Evolutionary conservation across 2,797 vertebrate genomes (phyloP), one percentile per base, ranked within the genome.

Genomic region (Hippopotamyrus pictus): DNA sequence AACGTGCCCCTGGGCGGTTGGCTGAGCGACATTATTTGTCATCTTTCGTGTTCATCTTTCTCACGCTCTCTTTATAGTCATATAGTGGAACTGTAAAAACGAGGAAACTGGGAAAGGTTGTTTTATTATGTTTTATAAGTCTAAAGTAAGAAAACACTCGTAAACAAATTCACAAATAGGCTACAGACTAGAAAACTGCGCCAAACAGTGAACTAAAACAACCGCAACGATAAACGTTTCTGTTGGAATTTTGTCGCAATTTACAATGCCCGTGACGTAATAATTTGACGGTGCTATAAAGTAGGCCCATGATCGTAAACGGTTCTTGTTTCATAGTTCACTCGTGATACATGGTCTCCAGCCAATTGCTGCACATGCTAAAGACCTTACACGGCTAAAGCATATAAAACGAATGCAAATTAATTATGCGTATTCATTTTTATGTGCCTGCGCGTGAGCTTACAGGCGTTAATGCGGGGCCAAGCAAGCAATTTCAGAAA

Each of bases 1-100:
- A 97, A 96, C 93, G 94, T 92, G 91, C 96, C 96, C 96, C 96
- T 95, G 95, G 96, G 96, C 96, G 94, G 96, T 96, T 95, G 96
- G 94, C 94, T 94, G 94, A 95, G 94, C 92, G 90, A 93, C n/a
- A 89, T 95, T 95, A 96, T 97, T 96, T 96, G 96, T 97, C 96
- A 96, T 96, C 95, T 37, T 41, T 94, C 93, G 91, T 82, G 90
- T 92, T 91, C 88, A 90, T 94, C 91, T 89, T 89, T 91, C 94
- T 92, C 92, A 93, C 90, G 90, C 50, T 85, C 73, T 94, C 92
- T 94, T 92, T 92, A 94, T 94, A 94, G 93, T 94, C 90, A 95
- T 95, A 95, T 93, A 73, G 59, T 19, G 59, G 65, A 50, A 46
- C 46, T 37, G 9, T 44, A 65, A 69, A 48, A n/a, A 44, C 17